These are phyloP conservation scores for Pasiphila rectangulata DNA, from an alignment of 2,888 invertebrate genomes.

Conservation along the genomic window DNA sequence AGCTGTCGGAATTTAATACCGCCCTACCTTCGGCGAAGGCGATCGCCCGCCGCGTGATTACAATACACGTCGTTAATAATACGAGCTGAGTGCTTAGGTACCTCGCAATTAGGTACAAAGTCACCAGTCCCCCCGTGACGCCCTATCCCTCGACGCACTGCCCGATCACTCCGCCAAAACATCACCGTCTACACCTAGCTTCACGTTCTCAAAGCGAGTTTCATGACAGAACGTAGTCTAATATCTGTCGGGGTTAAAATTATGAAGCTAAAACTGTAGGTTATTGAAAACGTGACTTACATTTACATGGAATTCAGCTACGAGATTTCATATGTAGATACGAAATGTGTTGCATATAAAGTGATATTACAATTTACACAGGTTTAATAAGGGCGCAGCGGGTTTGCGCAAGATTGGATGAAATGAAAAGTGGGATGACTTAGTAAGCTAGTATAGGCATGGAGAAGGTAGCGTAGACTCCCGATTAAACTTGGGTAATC, in stretches of 20 bases:
- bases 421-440: constrained; percentile 20
- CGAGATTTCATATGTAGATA: constrained; percentile 58
- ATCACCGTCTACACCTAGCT: constrained; percentile 25
- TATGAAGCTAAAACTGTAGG: constrained; percentile 80
- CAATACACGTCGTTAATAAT: constrained; percentile 81
- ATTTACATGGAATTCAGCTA: constrained; percentile 72
- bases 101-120: background rate
- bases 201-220: constrained; percentile 49
- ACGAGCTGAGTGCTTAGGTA: constrained; percentile 51
- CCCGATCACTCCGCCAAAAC: constrained; percentile 30
- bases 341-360: constrained; percentile 40
- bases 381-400: constrained; percentile 34
- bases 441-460: constrained; percentile 3
- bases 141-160: constrained; percentile 33
- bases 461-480: constrained; percentile 36
- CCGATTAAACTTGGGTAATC: background rate
- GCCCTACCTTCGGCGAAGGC: constrained; percentile 80
- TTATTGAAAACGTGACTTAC: constrained; percentile 81
- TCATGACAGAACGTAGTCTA: constrained; percentile 76
- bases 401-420: constrained; percentile 26
- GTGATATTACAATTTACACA: constrained; percentile 36
- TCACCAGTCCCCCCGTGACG: constrained; percentile 11
- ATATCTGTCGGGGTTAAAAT: constrained; percentile 77
- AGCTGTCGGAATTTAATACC: constrained; percentile 82
- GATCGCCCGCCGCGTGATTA: constrained; percentile 81